phyloP scores from a whole-genome alignment of 2,888 invertebrate species.

The Hydraecia micacea region DNA sequence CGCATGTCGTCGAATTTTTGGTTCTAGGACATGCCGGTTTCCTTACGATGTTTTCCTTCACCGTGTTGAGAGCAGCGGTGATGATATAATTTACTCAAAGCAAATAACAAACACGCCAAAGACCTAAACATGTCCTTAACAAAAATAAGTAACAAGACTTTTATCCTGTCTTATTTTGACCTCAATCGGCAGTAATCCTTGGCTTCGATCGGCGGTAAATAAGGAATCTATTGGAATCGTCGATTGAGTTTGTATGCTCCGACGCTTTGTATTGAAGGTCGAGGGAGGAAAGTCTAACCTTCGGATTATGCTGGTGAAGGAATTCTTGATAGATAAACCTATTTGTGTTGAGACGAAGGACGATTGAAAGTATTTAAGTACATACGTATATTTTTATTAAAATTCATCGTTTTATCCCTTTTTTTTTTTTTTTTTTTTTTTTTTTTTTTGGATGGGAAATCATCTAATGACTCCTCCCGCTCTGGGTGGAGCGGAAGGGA shows the following conservation, averaged over 20 bases:
- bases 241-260: conserved; percentile 29
- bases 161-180: conserved; percentile 14
- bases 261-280: conserved; percentile 13
- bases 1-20: no score
- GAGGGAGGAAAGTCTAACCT: background rate
- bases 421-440: no score
- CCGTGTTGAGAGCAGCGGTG: no score
- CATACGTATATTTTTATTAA: background rate
- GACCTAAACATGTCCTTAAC: background rate
- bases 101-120: background rate
- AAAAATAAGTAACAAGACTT: conserved; percentile 7
- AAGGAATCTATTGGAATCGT: conserved; percentile 32
- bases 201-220: conserved; percentile 21
- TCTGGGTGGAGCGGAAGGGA: no score
- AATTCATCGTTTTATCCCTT: background rate
- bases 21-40: no score
- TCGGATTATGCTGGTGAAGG: conserved; percentile 14
- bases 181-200: conserved; percentile 34
- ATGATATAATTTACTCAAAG: no score
- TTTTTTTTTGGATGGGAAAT: no score
- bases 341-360: background rate
- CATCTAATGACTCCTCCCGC: no score
- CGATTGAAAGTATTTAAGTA: conserved; percentile 1
- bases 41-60: no score
- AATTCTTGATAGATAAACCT: background rate